These are phyloP conservation scores for Pangasianodon gigas DNA, from an alignment of 2,113 vertebrate species.

Conservation along the genomic window DNA sequence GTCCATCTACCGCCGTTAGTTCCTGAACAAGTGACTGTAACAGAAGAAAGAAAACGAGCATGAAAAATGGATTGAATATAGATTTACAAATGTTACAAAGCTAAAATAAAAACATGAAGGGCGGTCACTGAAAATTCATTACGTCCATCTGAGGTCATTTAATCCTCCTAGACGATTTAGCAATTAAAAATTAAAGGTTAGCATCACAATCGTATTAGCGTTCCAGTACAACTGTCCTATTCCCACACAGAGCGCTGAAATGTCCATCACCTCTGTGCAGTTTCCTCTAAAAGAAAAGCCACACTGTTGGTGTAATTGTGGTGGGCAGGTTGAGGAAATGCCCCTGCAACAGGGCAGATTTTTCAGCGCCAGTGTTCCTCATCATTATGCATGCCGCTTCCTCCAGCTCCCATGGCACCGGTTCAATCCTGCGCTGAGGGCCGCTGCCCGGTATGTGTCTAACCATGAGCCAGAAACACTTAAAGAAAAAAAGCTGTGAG, in stretches of 20 bases:
- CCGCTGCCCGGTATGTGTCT: conserved; percentile 37
- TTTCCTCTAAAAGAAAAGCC: conserved; percentile 7
- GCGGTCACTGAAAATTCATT: too few species aligned
- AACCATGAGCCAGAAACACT: neutral
- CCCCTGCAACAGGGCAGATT: conserved; percentile 53
- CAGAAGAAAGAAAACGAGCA: neutral
- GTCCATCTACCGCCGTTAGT: neutral
- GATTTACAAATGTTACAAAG: too few species aligned
- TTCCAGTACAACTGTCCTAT: neutral
- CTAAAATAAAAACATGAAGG: neutral
- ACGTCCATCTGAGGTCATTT: neutral
- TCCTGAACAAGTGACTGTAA: neutral
- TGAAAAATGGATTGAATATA: neutral
- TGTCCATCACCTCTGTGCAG: neutral
- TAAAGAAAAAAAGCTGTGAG: conserved; percentile 1
- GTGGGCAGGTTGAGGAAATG: conserved; percentile 19
- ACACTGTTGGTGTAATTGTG: neutral
- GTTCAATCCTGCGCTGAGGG: conserved; percentile 27
- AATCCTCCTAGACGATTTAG: neutral
- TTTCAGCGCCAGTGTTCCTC: conserved; percentile 62
- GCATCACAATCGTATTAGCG: neutral
- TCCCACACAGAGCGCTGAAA: neutral
- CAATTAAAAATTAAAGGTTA: neutral
- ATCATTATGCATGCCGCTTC: conserved; percentile 53
- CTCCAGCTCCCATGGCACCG: conserved; percentile 46